Evolutionary conservation across 2,113 vertebrate species (phyloP).

Genomic region (Lagopus muta): DNA sequence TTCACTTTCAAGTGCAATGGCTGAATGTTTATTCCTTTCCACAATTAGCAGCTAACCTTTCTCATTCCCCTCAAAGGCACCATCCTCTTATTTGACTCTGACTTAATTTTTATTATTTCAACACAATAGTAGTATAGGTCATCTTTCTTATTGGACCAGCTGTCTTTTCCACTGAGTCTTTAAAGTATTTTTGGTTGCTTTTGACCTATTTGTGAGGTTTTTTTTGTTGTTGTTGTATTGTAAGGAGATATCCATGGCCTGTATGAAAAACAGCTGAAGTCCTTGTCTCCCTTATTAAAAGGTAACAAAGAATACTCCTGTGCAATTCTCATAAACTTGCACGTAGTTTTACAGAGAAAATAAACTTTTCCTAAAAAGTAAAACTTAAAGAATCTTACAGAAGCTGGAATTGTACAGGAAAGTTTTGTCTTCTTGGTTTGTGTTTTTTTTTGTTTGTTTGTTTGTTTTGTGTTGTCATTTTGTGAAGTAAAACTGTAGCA

Average conservation of each 20-base stretch:
- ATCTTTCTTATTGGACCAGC: not conserved
- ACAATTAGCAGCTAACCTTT: conserved; percentile 6
- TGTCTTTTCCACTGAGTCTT: not conserved
- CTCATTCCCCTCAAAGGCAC: not conserved
- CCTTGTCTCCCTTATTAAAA: not conserved
- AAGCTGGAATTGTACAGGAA: not conserved
- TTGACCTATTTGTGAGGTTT: accelerated
- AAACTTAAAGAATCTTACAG: not conserved
- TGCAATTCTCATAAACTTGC: not conserved
- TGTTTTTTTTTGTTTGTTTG: not conserved
- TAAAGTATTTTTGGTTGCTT: not conserved
- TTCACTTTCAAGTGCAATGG: conserved; percentile 19
- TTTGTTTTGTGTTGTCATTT: not conserved
- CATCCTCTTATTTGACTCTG: not conserved
- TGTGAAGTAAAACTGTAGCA: not conserved
- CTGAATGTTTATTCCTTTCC: not conserved
- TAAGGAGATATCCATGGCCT: accelerated
- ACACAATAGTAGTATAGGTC: not conserved
- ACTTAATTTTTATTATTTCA: conserved; percentile 24
- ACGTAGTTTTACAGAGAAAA: not conserved
- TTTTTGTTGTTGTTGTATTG: not conserved
- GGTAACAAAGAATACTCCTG: accelerated
- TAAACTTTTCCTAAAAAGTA: not conserved
- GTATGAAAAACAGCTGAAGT: not conserved
- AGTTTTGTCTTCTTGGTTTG: not conserved